phyloP scores from a whole-genome alignment of 2,888 invertebrate species.

The Tridacna gigas region DNA sequence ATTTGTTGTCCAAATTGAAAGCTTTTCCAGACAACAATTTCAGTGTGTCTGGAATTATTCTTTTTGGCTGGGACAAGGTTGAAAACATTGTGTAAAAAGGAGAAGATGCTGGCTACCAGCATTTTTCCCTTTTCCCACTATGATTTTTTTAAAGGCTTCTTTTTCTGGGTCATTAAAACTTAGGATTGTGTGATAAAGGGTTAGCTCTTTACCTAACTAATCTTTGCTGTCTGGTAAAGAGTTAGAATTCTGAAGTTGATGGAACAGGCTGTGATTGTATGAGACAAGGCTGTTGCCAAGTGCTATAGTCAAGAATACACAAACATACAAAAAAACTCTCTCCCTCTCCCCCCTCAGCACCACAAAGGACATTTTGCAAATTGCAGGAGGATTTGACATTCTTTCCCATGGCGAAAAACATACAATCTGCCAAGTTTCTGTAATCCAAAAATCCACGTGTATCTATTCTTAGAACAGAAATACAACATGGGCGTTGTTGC shows the following conservation, averaged over 20 bases:
- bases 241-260: too few relatives aligned
- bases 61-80: too few relatives aligned
- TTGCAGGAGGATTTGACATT: slow-evolving; percentile 1
- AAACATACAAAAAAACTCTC: too few relatives aligned
- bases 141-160: not conserved
- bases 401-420: slow-evolving; percentile 21
- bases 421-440: slow-evolving; percentile 20
- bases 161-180: not conserved
- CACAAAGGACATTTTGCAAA: slow-evolving; percentile 3
- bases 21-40: too few relatives aligned
- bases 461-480: not conserved
- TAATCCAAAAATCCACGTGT: slow-evolving; percentile 13
- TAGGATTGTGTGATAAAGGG: not conserved
- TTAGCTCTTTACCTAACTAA: too few relatives aligned
- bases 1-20: too few relatives aligned
- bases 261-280: too few relatives aligned
- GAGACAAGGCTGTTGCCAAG: too few relatives aligned
- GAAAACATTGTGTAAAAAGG: not conserved
- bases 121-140: not conserved
- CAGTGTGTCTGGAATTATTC: too few relatives aligned
- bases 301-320: too few relatives aligned
- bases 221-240: too few relatives aligned
- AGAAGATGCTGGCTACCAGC: not conserved
- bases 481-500: not conserved
- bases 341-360: not conserved